Evolutionary conservation across 2,797 vertebrate species (phyloP), one percentile per base, ranked within the genome.

Genomic region (Rhabdomys pumilio): DNA sequence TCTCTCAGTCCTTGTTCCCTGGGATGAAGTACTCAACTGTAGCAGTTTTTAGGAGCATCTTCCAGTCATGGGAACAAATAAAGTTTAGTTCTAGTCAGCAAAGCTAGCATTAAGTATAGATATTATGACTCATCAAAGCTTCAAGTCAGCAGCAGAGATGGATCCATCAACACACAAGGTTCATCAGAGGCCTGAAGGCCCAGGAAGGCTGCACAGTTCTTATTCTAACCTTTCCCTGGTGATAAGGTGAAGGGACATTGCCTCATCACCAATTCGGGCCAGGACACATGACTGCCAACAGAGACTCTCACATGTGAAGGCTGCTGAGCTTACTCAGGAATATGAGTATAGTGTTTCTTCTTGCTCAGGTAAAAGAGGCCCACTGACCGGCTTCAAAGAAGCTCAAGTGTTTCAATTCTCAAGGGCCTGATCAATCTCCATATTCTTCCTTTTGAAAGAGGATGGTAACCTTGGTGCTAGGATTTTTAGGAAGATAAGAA

Each of bases 391-490:
- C 34, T 79, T 80, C 41, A 90, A 93, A 61, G 7, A 93, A 92
- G 90, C 69, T 20, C 67, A 83, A 8, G 12, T 1, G 38, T 11
- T 55, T 80, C 26, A 69, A 77, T 81, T 65, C 53, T 67, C 38
- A 86, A 63, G 11, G 20, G 1, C 41, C 14, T 20, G 1, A 44
- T 57, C n/a, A 22, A 7, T 83, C 24, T 55, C 47, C 92, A 89
- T 83, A 90, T 77, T 65, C 13, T 91, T 59, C 90, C 15, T 81
- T 19, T 83, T 88, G 53, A 7, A 67, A 34, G 94, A 77, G 26
- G 81, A 57, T 12, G 76, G 0, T 84, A 19, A n/a, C 22, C 53
- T 53, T 92, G 59, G 53, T 59, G 19, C 61, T 83, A 29, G 7
- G 41, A 53, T 50, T 93, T 95, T 87, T 34, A 72, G 19, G 8